A percentile compares a stretch with the other conserved stretches of the same genome.
Evolutionary conservation across 1,140 invertebrate species (phyloP).

Genomic region (Pectinophora gossypiella): DNA sequence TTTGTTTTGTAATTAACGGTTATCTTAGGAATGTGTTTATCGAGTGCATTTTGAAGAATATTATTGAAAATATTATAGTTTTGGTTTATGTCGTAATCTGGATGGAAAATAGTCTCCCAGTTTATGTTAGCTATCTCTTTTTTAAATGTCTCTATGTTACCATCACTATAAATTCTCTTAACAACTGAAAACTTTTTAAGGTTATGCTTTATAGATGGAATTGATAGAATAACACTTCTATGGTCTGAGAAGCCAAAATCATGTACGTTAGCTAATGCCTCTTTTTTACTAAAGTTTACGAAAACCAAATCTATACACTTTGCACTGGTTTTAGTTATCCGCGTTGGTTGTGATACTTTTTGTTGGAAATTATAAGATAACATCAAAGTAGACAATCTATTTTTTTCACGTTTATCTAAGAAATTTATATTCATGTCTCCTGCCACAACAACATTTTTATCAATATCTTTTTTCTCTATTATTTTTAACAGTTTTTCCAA

Average conservation of each 20-base stretch:
- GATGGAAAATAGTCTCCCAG: background rate
- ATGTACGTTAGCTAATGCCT: background rate
- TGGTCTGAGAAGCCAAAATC: conserved; percentile 8
- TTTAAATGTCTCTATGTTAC: too few relatives aligned
- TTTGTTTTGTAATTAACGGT: conserved; percentile 1
- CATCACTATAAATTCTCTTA: too few relatives aligned
- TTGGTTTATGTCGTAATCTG: background rate
- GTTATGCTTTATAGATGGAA: too few relatives aligned
- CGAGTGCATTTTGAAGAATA: background rate
- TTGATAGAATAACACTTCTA: too few relatives aligned
- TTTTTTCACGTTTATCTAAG: background rate
- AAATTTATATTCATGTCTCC: conserved; percentile 8
- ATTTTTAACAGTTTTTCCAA: background rate
- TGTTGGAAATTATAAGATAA: conserved; percentile 2
- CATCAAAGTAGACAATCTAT: background rate
- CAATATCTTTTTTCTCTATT: background rate
- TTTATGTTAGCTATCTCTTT: too few relatives aligned
- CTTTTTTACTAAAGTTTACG: background rate
- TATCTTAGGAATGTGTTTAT: conserved; percentile 4
- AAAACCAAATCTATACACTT: conserved; percentile 7
- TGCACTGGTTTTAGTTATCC: background rate
- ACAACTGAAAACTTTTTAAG: too few relatives aligned
- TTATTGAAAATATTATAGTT: conserved; percentile 3
- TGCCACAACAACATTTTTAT: conserved; percentile 1
- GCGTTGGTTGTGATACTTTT: background rate